These are phyloP conservation scores for Cygnus buccinator DNA, from an alignment of 2,113 vertebrate species.

Conservation along the genomic window DNA sequence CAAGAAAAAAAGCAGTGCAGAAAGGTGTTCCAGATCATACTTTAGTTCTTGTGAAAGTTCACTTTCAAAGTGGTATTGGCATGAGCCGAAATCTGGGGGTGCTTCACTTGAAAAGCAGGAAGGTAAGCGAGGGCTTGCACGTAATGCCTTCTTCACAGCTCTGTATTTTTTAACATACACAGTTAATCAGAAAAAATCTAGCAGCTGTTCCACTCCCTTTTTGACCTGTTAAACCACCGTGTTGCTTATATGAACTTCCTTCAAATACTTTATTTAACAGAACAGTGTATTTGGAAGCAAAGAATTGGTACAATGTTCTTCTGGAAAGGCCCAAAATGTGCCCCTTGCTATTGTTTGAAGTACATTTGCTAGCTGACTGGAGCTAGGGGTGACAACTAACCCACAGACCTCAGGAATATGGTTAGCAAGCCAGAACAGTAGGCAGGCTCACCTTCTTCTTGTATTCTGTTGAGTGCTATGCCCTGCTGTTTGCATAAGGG, in stretches of 20 bases:
- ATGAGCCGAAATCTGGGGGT: conserved; percentile 76
- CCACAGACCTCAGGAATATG: conserved; percentile 1
- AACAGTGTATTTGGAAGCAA: background rate
- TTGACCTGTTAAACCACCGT: background rate
- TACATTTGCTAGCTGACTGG: background rate
- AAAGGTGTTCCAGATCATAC: conserved; percentile 75
- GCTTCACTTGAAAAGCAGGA: conserved; percentile 72
- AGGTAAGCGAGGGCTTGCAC: conserved; percentile 42
- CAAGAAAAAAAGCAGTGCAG: conserved; percentile 80
- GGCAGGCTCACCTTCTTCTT: conserved; percentile 44
- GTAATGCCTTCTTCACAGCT: background rate
- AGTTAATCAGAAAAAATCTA: background rate
- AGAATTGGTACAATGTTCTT: background rate
- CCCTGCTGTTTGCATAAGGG: conserved; percentile 57
- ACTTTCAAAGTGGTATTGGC: conserved; percentile 77
- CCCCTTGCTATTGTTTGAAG: conserved; percentile 2
- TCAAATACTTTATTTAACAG: conserved; percentile 17
- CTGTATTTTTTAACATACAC: background rate
- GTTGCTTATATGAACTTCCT: background rate
- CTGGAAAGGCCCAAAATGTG: conserved; percentile 15
- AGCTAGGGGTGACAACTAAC: conserved; percentile 33
- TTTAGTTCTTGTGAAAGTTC: conserved; percentile 79
- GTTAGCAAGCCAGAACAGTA: conserved; percentile 25
- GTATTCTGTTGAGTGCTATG: conserved; percentile 11
- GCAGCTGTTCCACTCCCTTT: background rate